A percentile compares a stretch with the other conserved stretches of the same genome.
phyloP scores from a whole-genome alignment of 92 coral and sea anemone genomes.

The Blastomussa wellsi region DNA sequence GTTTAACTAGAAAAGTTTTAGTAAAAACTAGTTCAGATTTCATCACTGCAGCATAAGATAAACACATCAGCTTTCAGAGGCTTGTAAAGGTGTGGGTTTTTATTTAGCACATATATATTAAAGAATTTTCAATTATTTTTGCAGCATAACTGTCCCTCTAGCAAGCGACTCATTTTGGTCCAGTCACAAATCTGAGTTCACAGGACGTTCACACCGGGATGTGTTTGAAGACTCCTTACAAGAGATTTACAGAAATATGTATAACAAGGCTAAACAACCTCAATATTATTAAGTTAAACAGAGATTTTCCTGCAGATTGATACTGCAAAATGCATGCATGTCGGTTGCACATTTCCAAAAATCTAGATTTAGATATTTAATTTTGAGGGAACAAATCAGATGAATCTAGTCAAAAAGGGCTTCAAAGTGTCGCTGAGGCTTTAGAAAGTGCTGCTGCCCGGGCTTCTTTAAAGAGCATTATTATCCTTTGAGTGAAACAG shows the following conservation, averaged over 20 bases:
- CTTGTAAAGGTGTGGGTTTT: too few relatives aligned
- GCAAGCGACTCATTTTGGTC: slow-evolving; percentile 83
- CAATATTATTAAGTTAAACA: background rate
- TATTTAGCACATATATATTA: background rate
- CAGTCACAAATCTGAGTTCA: slow-evolving; percentile 65
- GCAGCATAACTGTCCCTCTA: slow-evolving; percentile 84
- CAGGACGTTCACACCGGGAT: slow-evolving; percentile 74
- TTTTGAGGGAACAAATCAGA: background rate
- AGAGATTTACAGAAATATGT: slow-evolving; percentile 80
- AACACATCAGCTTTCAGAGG: too few relatives aligned
- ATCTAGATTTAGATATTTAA: background rate
- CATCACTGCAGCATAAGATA: too few relatives aligned
- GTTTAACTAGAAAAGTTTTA: too few relatives aligned
- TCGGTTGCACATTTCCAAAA: background rate
- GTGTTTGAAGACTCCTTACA: slow-evolving; percentile 79
- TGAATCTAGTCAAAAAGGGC: background rate
- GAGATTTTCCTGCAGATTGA: background rate
- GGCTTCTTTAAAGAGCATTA: too few relatives aligned
- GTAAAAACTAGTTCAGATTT: too few relatives aligned
- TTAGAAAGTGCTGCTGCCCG: too few relatives aligned
- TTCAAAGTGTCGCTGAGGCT: too few relatives aligned
- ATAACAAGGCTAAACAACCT: slow-evolving; percentile 58
- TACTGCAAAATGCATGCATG: background rate
- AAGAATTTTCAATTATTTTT: background rate
- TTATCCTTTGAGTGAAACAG: too few relatives aligned